Evolutionary conservation across 2,888 invertebrate genomes (phyloP).

Genomic region (Bellardia pandia): DNA sequence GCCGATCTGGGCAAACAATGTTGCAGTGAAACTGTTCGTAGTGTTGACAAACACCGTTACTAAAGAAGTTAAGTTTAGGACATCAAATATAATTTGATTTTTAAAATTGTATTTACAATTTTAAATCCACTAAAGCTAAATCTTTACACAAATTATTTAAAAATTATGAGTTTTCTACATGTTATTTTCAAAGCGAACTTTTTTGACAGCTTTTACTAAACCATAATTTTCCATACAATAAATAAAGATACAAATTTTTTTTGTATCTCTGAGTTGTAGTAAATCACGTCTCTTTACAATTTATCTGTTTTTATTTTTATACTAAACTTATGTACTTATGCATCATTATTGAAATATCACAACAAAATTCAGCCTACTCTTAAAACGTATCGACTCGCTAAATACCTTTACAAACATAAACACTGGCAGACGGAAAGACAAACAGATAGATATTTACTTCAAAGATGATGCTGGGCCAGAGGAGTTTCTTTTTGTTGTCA

Average conservation of each 20-base stretch:
- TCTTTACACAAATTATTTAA: not conserved
- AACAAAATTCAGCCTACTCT: slow-evolving; percentile 41
- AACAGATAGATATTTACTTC: not conserved
- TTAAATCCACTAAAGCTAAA: too few relatives aligned
- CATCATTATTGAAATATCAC: slow-evolving; percentile 50
- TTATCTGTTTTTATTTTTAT: slow-evolving; percentile 53
- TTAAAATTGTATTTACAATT: too few relatives aligned
- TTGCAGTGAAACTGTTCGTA: too few relatives aligned
- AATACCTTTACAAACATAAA: slow-evolving; percentile 44
- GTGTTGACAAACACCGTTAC: too few relatives aligned
- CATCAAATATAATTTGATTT: too few relatives aligned
- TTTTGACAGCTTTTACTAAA: slow-evolving; percentile 63
- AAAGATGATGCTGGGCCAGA: slow-evolving; percentile 21
- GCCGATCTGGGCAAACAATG: too few relatives aligned
- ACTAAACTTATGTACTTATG: slow-evolving; percentile 7
- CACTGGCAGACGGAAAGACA: slow-evolving; percentile 4
- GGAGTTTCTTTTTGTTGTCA: slow-evolving; percentile 20
- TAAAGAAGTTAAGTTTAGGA: too few relatives aligned
- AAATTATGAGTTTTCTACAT: slow-evolving; percentile 46
- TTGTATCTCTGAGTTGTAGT: slow-evolving; percentile 19
- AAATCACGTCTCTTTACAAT: slow-evolving; percentile 67
- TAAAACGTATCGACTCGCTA: slow-evolving; percentile 43
- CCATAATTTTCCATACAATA: slow-evolving; percentile 40
- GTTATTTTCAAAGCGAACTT: slow-evolving; percentile 26
- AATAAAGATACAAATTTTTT: slow-evolving; percentile 35